Base-by-base conservation (phyloP, 2,113 vertebrate species). In the Eolophus roseicapilla region DNA sequence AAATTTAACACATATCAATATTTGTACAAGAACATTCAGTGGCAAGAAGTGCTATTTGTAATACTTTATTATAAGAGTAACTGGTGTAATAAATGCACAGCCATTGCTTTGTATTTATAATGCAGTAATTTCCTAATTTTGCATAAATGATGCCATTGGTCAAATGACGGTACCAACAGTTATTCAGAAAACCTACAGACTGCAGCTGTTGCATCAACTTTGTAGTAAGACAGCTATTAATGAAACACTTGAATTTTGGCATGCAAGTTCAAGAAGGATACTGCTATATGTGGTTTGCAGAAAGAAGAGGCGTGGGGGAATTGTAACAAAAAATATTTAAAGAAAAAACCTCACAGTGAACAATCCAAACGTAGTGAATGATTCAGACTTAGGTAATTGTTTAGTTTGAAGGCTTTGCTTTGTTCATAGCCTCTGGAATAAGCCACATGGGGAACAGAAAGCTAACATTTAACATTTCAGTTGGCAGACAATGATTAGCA, bases 251-350 rank as follows among this genome's bases (percentile, higher is more conserved):
- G 23, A n/a, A 76, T 74, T 81, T 33, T 14, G 27, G 27, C 44
- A 69, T 37, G 3, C 5, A 52, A 74, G 14, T 46, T 86, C 18
- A 74, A 81, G 39, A 60, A 77, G n/a, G 9, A 49, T 31, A 69
- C 6, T 62, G 35, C 46, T 39, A 20, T 11, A 10, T 3, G 20
- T 13, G 3, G 8, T n/a, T 86, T 71, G n/a, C 17, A 78, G 33
- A 33, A 62, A 78, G 46, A 37, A 28, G 1, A 6, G 7, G 41
- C 17, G 57, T 33, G 33, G n/a, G 33, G 12, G 6, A 1, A 0
- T 1, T 7, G 5, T 17, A 46, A 50, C 11, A 65, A 64, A 79
- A 86, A 35, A 7, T 3, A 71, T 50, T 82, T 77, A 49, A 81
- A 71, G 35, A 46, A 79, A 69, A 64, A 43, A 44, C 0, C 2